Evolutionary conservation across 2,888 invertebrate species (phyloP), one percentile per base, ranked within the genome.

Genomic region (Eledone cirrhosa): DNA sequence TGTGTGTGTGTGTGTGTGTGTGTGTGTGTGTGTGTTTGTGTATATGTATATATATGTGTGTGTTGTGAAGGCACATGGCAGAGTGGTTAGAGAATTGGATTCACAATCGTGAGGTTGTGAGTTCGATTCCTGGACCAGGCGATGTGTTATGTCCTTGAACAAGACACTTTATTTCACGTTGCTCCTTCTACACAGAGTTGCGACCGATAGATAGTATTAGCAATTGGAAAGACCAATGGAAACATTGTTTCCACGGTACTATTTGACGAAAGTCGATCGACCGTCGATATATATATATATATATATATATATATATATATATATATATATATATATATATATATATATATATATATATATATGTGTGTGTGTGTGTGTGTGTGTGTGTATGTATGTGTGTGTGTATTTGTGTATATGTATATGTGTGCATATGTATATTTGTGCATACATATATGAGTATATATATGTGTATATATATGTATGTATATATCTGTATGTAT

Each of bases 261-360:
- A n/a, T n/a, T n/a, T n/a, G n/a, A n/a, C n/a, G n/a, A n/a, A n/a
- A n/a, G n/a, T n/a, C n/a, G n/a, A n/a, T n/a, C n/a, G n/a, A n/a
- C n/a, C n/a, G n/a, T n/a, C n/a, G n/a, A 69, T n/a, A 29, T 69
- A 29, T 69, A 29, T 69, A 29, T 16, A 69, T 27, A 29, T 29
- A 29, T 69, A 29, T 69, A 29, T 69, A 29, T 29, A 29, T n/a
- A 29, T 29, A 69, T n/a, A n/a, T 69, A 29, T 69, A 29, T 16
- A 53, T 53, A 53, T 53, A 53, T 53, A 53, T 53, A 53, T 19
- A 53, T 53, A 53, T 53, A 53, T 53, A 53, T 53, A 53, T 53
- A 53, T 53, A 53, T 19, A 53, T 53, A 53, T 19, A 19, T 53
- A 53, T 53, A 53, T 19, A 53, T 53, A 53, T 53, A 53, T 53